These are phyloP conservation scores for Prosopocoilus inquinatus DNA, from an alignment of 2,888 invertebrate species.

Conservation along the genomic window DNA sequence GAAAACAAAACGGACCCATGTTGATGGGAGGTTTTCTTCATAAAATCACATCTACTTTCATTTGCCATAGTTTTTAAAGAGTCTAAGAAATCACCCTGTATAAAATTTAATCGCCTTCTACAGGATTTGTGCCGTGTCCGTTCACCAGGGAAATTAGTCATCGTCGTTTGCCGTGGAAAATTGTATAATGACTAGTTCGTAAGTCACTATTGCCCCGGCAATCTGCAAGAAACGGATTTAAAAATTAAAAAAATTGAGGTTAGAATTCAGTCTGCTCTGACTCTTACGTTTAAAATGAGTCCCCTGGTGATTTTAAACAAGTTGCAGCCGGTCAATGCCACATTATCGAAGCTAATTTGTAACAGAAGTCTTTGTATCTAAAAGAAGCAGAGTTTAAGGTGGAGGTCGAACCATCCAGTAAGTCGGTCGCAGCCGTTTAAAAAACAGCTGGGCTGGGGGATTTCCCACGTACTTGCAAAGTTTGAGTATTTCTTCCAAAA, in stretches of 20 bases:
- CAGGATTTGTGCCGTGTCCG: too few species aligned
- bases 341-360: slow-evolving; percentile 42
- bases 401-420: not conserved
- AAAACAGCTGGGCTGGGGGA: too few species aligned
- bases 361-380: slow-evolving; percentile 42
- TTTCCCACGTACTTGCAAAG: not conserved
- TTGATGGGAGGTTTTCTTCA: too few species aligned
- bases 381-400: slow-evolving; percentile 21
- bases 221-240: slow-evolving; percentile 33
- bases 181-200: slow-evolving; percentile 43
- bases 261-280: slow-evolving; percentile 19
- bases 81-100: too few species aligned
- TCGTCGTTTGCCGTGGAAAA: slow-evolving; percentile 17
- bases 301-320: slow-evolving; percentile 34
- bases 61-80: too few species aligned
- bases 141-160: too few species aligned
- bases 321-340: slow-evolving; percentile 44
- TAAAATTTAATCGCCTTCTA: too few species aligned
- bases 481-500: too few species aligned
- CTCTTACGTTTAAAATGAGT: too few species aligned
- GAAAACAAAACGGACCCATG: too few species aligned
- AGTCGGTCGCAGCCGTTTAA: not conserved
- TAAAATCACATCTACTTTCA: too few species aligned
- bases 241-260: slow-evolving; percentile 20
- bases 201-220: slow-evolving; percentile 43